Evolutionary conservation across 2,797 vertebrate genomes (phyloP), one percentile per base, ranked within the genome.

Genomic region (Centroberyx gerrardi): DNA sequence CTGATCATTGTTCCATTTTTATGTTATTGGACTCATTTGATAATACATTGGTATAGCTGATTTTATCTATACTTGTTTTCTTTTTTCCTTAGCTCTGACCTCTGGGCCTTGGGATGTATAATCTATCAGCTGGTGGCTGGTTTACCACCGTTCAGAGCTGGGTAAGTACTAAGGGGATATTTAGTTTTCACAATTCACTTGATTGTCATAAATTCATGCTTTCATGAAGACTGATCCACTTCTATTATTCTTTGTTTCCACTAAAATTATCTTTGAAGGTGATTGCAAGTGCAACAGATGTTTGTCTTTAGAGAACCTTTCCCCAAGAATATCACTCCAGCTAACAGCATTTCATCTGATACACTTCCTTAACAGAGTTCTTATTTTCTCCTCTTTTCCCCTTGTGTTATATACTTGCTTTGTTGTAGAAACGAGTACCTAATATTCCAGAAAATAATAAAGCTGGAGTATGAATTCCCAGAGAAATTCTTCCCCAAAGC

Each of bases 371-470:
- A 68, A 64, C 13, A 62, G 1, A 38, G 12, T n/a, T 8, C 46
- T 18, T 51, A 51, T 70, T 38, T 70, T 22, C 60, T 31, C 36
- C 10, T 71, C 2, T 17, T 27, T 59, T 59, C 2, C 33, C 65
- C 49, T 38, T 60, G 2, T 76, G 38, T 17, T 69, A 17, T 29
- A 18, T 51, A 22, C 10, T 27, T 51, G 27, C 40, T 71, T 31
- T 79, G 22, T 83, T 87, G 27, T 56, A 99, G 98, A 94, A 99
- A 99, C 60, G 98, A 99, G 58, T 99, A 99, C 94, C 96, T 99
- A 90, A 99, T 99, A 97, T 99, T 99, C 94, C 98, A 99, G 95
- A 99, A 99, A 94, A 99, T 99, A 93, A 99, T 99, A 95, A 99
- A 98, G 82, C 92, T 99, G 95, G 98, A 99, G 85, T 99, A 99